A percentile compares a stretch with the other conserved stretches of the same genome.
Evolutionary conservation across 2,113 vertebrate genomes (phyloP).

Genomic region (Maccullochella peelii): DNA sequence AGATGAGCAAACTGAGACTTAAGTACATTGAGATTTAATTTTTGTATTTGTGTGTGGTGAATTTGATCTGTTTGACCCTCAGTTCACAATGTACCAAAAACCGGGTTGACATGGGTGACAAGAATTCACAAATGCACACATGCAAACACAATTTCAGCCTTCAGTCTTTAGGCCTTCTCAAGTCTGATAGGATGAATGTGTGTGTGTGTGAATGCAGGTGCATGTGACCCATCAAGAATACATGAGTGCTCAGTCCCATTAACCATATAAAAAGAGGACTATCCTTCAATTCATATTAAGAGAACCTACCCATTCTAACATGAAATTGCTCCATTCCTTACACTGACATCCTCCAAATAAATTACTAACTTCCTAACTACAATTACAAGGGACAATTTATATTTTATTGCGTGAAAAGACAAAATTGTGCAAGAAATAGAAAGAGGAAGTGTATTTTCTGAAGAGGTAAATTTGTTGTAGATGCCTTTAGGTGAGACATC

Average conservation of each 20-base stretch:
- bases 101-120: neutral
- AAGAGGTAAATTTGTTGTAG: slow-evolving; percentile 33
- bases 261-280: slow-evolving; percentile 17
- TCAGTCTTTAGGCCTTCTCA: neutral
- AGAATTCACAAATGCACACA: slow-evolving; percentile 12
- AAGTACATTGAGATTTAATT: slow-evolving; percentile 50
- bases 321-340: slow-evolving; percentile 26
- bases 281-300: slow-evolving; percentile 21
- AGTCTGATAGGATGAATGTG: neutral
- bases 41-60: slow-evolving; percentile 35
- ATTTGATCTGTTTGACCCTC: slow-evolving; percentile 44
- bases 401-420: slow-evolving; percentile 45
- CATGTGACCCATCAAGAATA: slow-evolving; percentile 13
- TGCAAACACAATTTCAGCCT: slow-evolving; percentile 16
- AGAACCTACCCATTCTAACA: neutral
- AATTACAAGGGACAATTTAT: slow-evolving; percentile 51
- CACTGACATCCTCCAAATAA: slow-evolving; percentile 34
- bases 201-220: slow-evolving; percentile 19
- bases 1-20: slow-evolving; percentile 50
- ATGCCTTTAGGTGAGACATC: slow-evolving; percentile 64
- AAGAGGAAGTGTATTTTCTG: slow-evolving; percentile 28
- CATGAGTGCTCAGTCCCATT: slow-evolving; percentile 5
- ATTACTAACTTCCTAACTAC: slow-evolving; percentile 52
- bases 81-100: neutral
- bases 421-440: slow-evolving; percentile 31